These are phyloP conservation scores for Hylyphantes graminicola DNA, from an alignment of 1,140 invertebrate species.

Conservation along the genomic window DNA sequence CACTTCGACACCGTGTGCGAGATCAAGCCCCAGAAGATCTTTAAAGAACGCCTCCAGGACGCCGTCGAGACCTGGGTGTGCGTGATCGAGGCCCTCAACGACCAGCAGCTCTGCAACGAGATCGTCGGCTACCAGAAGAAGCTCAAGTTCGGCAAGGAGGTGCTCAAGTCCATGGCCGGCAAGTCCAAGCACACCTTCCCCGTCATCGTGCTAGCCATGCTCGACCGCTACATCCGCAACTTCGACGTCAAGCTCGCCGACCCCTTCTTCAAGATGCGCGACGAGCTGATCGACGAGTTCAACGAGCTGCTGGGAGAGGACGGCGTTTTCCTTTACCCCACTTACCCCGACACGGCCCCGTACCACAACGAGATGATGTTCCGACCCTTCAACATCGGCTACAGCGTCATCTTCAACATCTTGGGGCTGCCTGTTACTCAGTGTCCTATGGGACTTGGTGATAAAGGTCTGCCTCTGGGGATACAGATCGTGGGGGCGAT, in stretches of 20 bases:
- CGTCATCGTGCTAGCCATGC: conserved; percentile 41
- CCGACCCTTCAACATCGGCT: conserved; percentile 87
- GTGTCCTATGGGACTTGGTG: conserved; percentile 86
- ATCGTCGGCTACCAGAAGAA: conserved; percentile 55
- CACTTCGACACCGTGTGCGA: conserved; percentile 45
- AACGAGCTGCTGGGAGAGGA: conserved; percentile 72
- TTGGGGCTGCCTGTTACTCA: conserved; percentile 86
- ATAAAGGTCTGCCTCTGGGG: conserved; percentile 87
- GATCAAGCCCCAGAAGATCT: conserved; percentile 40
- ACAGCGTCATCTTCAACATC: conserved; percentile 90
- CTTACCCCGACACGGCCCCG: conserved; percentile 82
- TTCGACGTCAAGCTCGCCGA: conserved; percentile 51
- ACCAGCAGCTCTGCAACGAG: conserved; percentile 45
- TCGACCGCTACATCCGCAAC: conserved; percentile 38
- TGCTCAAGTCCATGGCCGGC: conserved; percentile 51
- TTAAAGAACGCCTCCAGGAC: conserved; percentile 42
- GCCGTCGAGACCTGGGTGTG: conserved; percentile 55
- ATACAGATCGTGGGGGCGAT: conserved; percentile 79
- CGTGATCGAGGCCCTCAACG: conserved; percentile 52
- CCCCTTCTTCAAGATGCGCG: conserved; percentile 44
- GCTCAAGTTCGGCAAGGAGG: conserved; percentile 47
- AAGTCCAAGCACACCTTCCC: conserved; percentile 56
- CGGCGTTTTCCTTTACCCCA: conserved; percentile 87
- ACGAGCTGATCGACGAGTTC: conserved; percentile 67
- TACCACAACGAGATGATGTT: conserved; percentile 86